Base-by-base conservation (phyloP, 2,113 vertebrate species). In the Hemiprocne comata region DNA sequence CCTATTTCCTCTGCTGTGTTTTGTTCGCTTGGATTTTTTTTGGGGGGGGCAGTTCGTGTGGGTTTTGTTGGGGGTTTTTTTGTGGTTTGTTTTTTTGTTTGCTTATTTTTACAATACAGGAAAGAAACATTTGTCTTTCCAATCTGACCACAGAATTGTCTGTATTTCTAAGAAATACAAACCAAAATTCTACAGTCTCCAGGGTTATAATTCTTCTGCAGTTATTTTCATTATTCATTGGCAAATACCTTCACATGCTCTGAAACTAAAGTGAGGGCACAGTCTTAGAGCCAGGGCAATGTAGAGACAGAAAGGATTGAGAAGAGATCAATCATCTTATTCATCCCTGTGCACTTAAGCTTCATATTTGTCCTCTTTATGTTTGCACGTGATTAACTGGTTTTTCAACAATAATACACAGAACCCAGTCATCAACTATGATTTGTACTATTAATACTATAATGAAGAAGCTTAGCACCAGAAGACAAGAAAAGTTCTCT, bases 1-100 rank as follows among this genome's bases (percentile, higher is more conserved):
- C 21, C 60, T 48, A 54, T 81, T 92, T 94, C 29, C 33, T 81
- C 31, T 44, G 8, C 13, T 54, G 65, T 13, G 7, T 24, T 81
- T 67, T 72, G 3, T 65, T 55, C 19, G 10, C 16, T 26, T 26
- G 62, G 31, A n/a, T n/a, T 29, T 26, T 38, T 66, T 31, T 10
- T 65, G 17, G 7, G 40, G 40, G 40, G 40, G 10, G 40, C n/a
- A n/a, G n/a, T n/a, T 42, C 14, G 40, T 42, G 40, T 42, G 40
- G n/a, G n/a, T n/a, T n/a, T n/a, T n/a, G n/a, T 42, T 72, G 10
- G 25, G 16, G 17, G 0, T 10, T 20, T 24, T 58, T 54, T 36
- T 54, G 8, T 33, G 11, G 9, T 25, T 55, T 60, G 28, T 26
- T 53, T 76, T 17, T 26, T 48, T 19, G 15, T 23, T 51, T 71